These are phyloP conservation scores for Petrocephalus microphthalmus DNA, from an alignment of 2,113 vertebrate species.

Conservation along the genomic window DNA sequence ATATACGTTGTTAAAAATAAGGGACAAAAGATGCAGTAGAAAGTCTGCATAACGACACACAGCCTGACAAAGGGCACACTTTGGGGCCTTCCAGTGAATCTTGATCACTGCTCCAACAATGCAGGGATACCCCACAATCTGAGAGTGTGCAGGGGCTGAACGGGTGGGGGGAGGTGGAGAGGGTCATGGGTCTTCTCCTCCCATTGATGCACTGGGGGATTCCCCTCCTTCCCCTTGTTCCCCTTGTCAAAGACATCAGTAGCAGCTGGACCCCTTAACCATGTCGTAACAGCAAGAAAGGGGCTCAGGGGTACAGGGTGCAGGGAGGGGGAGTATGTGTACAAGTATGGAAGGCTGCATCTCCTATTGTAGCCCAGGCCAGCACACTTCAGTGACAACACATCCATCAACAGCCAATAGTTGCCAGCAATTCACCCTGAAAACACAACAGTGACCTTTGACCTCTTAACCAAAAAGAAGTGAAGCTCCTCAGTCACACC, in stretches of 20 bases:
- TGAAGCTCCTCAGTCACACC: background rate
- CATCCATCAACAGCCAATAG: slow-evolving; percentile 76
- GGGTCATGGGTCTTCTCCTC: slow-evolving; percentile 38
- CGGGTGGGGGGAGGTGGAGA: background rate
- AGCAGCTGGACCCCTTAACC: slow-evolving; percentile 72
- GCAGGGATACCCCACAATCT: slow-evolving; percentile 34
- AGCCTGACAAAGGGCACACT: background rate
- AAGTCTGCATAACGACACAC: background rate
- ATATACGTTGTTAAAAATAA: slow-evolving; percentile 25
- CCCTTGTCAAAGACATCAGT: slow-evolving; percentile 65
- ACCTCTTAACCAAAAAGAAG: slow-evolving; percentile 57
- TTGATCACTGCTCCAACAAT: slow-evolving; percentile 32
- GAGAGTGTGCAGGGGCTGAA: slow-evolving; percentile 25
- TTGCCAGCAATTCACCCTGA: slow-evolving; percentile 71
- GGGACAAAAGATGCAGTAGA: slow-evolving; percentile 31
- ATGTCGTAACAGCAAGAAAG: slow-evolving; percentile 42
- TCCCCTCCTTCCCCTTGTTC: slow-evolving; percentile 49
- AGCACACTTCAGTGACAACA: slow-evolving; percentile 70
- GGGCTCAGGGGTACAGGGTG: slow-evolving; percentile 40
- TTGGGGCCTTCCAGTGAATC: slow-evolving; percentile 15
- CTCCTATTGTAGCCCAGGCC: slow-evolving; percentile 60
- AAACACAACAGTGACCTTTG: slow-evolving; percentile 70
- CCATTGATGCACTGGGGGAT: slow-evolving; percentile 59
- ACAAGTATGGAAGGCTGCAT: slow-evolving; percentile 46
- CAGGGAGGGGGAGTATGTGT: slow-evolving; percentile 38